Conservation (phyloP, 2,797 vertebrate species). For the Platyrinchus mystaceus region DNA sequence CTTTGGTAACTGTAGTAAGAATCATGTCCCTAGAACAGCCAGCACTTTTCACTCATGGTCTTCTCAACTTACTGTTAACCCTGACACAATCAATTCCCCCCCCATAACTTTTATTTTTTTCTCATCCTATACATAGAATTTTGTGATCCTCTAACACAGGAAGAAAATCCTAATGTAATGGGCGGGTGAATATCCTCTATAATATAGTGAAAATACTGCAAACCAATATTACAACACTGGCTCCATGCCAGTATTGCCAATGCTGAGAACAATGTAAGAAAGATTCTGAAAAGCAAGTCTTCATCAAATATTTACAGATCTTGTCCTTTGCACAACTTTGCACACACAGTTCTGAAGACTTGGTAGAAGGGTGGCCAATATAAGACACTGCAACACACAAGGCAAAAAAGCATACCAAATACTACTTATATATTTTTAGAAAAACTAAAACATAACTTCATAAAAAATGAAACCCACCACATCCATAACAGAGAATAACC, state of each 20-base stretch:
- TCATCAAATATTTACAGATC: neutral
- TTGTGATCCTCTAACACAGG: neutral
- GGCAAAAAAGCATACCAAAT: neutral
- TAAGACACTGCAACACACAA: neutral
- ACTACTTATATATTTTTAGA: too few relatives aligned
- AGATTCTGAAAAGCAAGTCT: neutral
- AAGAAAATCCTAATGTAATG: neutral
- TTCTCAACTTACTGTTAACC: neutral
- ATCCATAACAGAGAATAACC: neutral
- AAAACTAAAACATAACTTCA: neutral
- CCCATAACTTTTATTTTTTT: neutral
- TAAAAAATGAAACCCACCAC: neutral
- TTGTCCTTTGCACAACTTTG: neutral
- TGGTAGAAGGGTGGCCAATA: neutral
- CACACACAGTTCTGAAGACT: neutral
- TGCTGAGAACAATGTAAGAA: neutral
- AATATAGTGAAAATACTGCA: neutral
- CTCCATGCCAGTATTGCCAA: rapidly evolving
- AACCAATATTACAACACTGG: neutral
- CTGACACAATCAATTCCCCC: neutral
- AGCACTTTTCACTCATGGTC: neutral
- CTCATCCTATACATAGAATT: neutral
- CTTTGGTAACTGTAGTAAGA: neutral
- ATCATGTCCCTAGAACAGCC: neutral
- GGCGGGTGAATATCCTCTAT: neutral